Base-by-base conservation (phyloP, 92 coral and sea anemone species). In the Scolanthus callimorphus region DNA sequence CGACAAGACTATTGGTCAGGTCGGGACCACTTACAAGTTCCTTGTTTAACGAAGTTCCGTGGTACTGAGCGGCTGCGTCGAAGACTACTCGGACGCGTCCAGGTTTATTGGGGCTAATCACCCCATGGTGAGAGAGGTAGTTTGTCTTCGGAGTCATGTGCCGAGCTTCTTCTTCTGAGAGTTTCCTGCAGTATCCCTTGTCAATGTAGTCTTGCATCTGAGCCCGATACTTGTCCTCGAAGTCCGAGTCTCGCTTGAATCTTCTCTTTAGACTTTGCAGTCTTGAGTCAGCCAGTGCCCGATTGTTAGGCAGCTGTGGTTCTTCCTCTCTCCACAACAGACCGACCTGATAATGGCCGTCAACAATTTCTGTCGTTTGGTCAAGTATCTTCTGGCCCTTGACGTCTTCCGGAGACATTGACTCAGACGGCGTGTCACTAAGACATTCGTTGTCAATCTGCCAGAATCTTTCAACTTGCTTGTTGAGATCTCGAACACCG, bases 71-170 rank as follows among this genome's bases (percentile, higher is more conserved):
- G 0, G 85, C 69, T 3, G 74, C 37, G 37, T 72, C 76, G 17
- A 79, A 79, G 17, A 79, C 80, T 10, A 67, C 67, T 43, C 85
- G 44, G n/a, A n/a, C n/a, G 0, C 75, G 30, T 12, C 59, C 50
- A 15, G 44, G 1, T 22, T 65, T 79, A 27, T 79, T 55, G 3
- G 45, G 17, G 2, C 55, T 39, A 12, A 71, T 44, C 3, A 79
- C 80, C 9, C 74, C 61, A 46, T 79, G 75, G 34, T 79, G 85
- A 1, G 75, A 74, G 3, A 79, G 47, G 0, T 12, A 4, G 15
- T 27, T 46, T 21, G 12, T 43, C 11, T 17, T 20, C 0, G 13
- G 31, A 34, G 6, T 15, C 41, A 6, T 15, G 8, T 6, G 8
- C 41, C 41, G 41, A n/a, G n/a, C n/a, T 34, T 34, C 41, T 21